Evolutionary conservation across 2,888 invertebrate species (phyloP).

Genomic region (Pterostichus madidus): DNA sequence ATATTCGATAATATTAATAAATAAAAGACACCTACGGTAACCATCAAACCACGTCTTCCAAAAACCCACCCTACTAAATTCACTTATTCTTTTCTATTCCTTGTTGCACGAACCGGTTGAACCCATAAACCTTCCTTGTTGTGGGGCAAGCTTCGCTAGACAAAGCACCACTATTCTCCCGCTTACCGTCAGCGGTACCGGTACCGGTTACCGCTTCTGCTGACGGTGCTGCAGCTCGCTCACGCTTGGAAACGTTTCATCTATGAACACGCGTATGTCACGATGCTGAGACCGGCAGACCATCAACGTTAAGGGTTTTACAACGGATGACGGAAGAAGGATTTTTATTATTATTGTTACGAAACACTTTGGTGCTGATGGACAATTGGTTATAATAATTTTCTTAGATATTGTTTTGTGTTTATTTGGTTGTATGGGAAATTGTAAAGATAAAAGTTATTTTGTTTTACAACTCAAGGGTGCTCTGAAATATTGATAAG

Average conservation of each 20-base stretch:
- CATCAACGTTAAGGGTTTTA: not conserved
- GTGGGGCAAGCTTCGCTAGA: not conserved
- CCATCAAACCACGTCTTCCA: no score
- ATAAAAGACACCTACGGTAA: no score
- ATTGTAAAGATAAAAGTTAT: no score
- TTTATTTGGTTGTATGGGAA: no score
- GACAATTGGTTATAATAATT: not conserved
- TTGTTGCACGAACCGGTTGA: not conserved
- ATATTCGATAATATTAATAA: no score
- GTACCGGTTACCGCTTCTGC: constrained; percentile 10
- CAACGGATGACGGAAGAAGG: not conserved
- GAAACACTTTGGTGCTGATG: not conserved
- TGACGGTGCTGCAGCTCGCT: constrained; percentile 11
- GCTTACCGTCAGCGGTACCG: not conserved
- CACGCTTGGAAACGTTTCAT: constrained; percentile 5
- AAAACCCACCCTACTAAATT: no score
- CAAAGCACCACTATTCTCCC: not conserved
- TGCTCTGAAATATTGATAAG: no score
- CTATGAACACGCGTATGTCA: constrained; percentile 14
- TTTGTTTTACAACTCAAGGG: no score
- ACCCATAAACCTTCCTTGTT: constrained; percentile 5
- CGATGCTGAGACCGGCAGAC: no score
- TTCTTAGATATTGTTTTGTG: no score
- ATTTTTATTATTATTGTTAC: not conserved
- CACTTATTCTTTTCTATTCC: not conserved